phyloP scores from a whole-genome alignment of 2,113 vertebrate genomes.

The Plotosus lineatus region DNA sequence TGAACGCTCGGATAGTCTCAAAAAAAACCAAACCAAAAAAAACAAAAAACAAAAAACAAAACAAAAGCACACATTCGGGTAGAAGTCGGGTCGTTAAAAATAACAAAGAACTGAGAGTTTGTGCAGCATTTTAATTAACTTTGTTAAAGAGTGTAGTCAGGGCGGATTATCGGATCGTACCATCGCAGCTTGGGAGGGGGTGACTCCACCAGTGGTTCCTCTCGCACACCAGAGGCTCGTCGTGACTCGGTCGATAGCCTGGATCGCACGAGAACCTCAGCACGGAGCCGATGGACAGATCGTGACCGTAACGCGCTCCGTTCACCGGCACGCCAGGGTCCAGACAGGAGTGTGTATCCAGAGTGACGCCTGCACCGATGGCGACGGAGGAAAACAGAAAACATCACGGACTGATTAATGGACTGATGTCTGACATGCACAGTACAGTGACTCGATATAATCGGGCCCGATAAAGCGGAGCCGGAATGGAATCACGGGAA shows the following conservation, averaged over 20 bases:
- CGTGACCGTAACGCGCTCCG: conserved; percentile 83
- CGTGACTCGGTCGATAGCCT: conserved; percentile 89
- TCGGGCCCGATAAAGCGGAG: neutral
- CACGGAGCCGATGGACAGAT: conserved; percentile 90
- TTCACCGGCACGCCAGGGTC: conserved; percentile 96
- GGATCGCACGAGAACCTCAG: conserved; percentile 91
- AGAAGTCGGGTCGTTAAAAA: neutral
- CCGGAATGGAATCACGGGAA: neutral
- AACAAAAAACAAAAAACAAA: neutral
- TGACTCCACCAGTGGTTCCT: conserved; percentile 98
- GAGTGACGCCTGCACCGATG: conserved; percentile 81
- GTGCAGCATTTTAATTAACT: conserved; percentile 20
- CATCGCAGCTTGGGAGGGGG: conserved; percentile 90
- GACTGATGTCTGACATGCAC: conserved; percentile 9
- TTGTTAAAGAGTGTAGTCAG: neutral
- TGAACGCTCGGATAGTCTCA: neutral
- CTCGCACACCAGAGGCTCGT: conserved; percentile 90
- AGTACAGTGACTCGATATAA: conserved; percentile 1
- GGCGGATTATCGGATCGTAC: conserved; percentile 66
- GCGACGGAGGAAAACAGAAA: neutral
- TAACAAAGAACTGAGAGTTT: neutral
- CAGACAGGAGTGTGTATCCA: conserved; percentile 93
- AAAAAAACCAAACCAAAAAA: neutral
- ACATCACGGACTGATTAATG: conserved; percentile 6
- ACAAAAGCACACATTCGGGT: neutral